Evolutionary conservation across 2,888 invertebrate genomes (phyloP), one percentile per base, ranked within the genome.

Genomic region (Melikaiella ostensackeni): DNA sequence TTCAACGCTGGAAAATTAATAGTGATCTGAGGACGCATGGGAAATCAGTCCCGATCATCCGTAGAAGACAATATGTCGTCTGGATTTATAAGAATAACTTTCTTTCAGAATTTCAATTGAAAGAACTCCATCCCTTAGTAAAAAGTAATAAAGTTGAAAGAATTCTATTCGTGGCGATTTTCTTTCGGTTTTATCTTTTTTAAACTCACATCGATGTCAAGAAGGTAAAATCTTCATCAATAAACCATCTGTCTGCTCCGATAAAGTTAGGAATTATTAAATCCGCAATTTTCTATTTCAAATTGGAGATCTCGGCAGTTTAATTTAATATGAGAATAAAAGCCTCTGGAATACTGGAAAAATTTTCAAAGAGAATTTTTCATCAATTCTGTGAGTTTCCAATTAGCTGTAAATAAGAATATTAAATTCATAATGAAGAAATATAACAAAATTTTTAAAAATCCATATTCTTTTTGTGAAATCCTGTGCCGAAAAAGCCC

Each of bases 61-160:
- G 50, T 27, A 19, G 50, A 50, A 70, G 70, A 70, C 70, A 70
- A 70, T 70, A 50, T 70, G 70, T 70, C 70, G 70, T 50, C 70
- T 50, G 50, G 70, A 50, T 70, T 70, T 70, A 70, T 70, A 70
- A 30, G 70, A 70, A 70, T 50, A 70, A 70, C 30, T 70, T 70
- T 50, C 70, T 70, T 70, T 70, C 50, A 8, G 70, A 70, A 70
- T 70, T 70, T 50, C 50, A 70, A 70, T 27, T 70, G 27, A 70
- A n/a, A 27, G n/a, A 50, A 30, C 27, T 57, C 13, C 57, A 21
- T 11, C 24, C 57, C 13, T 11, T 11, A 27, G 21, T 21, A n/a
- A 3, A 57, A 57, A 57, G 57, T 57, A 57, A 57, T 57, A 57
- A 57, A 57, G 57, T 57, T 57, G 11, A 57, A 57, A 57, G 21